Conservation (phyloP, 92 coral and sea anemone genomes). For the Palythoa grandis region DNA sequence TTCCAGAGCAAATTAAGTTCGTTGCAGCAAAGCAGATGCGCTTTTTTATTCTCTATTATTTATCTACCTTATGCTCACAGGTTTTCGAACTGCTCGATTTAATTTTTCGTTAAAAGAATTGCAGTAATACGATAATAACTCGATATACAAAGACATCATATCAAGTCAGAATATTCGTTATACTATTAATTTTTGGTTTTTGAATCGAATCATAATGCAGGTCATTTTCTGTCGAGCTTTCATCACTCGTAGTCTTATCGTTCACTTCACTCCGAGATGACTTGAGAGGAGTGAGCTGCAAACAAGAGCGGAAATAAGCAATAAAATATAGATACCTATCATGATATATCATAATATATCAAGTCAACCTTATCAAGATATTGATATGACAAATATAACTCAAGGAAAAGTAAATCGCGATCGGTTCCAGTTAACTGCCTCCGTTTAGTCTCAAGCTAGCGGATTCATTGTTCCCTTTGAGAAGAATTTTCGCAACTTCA, state of each 20-base stretch:
- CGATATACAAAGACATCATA: neutral
- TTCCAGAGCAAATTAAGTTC: neutral
- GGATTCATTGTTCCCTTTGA: neutral
- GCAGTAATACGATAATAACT: neutral
- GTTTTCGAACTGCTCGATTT: neutral
- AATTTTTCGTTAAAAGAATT: neutral
- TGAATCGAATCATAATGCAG: neutral
- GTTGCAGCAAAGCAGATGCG: neutral
- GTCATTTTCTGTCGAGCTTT: constrained; percentile 27
- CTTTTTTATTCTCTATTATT: neutral
- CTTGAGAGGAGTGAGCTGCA: neutral
- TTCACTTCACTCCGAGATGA: constrained; percentile 5
- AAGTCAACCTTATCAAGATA: constrained; percentile 29
- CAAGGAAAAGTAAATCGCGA: constrained; percentile 17
- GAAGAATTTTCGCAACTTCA: neutral
- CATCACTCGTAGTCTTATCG: constrained; percentile 17
- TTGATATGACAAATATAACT: constrained; percentile 21
- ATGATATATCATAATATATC: constrained; percentile 24
- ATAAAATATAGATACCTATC: constrained; percentile 44
- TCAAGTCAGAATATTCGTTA: neutral
- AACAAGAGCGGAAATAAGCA: constrained; percentile 40
- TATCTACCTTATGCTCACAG: neutral
- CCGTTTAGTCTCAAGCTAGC: neutral
- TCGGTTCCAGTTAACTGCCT: neutral
- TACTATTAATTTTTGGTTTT: neutral